Conservation (phyloP, 2,797 vertebrate genomes). For the Acestrorhynchus altus region DNA sequence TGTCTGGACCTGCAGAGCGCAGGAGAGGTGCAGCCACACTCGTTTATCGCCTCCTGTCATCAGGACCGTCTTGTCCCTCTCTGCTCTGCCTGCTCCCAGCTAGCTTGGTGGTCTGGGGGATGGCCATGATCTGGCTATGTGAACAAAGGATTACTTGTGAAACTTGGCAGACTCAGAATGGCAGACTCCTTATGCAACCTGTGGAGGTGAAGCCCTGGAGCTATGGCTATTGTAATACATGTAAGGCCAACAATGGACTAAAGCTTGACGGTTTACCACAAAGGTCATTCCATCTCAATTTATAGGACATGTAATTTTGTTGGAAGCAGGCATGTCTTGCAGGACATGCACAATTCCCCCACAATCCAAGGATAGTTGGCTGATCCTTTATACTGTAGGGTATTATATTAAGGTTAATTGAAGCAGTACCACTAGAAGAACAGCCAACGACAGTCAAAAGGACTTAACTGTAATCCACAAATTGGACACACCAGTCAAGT, state of each 20-base stretch:
- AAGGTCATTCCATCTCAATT: too few species aligned
- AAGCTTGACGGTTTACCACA: too few species aligned
- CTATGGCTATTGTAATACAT: not conserved
- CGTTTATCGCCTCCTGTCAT: slow-evolving; percentile 53
- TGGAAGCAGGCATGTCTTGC: too few species aligned
- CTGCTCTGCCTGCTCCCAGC: slow-evolving; percentile 32
- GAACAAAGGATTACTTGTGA: slow-evolving; percentile 51
- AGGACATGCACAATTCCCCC: too few species aligned
- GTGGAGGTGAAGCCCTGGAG: not conserved
- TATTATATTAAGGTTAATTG: too few species aligned
- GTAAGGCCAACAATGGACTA: not conserved
- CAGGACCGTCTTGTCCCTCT: slow-evolving; percentile 40
- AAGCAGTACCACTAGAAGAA: too few species aligned
- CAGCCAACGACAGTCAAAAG: not conserved
- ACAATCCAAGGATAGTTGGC: too few species aligned
- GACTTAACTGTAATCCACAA: not conserved
- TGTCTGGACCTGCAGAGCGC: slow-evolving; percentile 47
- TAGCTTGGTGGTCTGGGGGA: slow-evolving; percentile 47
- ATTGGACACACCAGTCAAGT: not conserved
- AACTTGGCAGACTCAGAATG: slow-evolving; percentile 27
- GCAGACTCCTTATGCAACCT: slow-evolving; percentile 16
- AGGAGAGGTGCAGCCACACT: slow-evolving; percentile 23
- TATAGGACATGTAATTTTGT: too few species aligned
- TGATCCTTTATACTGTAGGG: too few species aligned
- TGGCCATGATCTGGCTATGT: not conserved